Percentiles rank a stretch among this genome's conserved stretches.
phyloP scores from a whole-genome alignment of 1,140 invertebrate species.

The Batillaria attramentaria region DNA sequence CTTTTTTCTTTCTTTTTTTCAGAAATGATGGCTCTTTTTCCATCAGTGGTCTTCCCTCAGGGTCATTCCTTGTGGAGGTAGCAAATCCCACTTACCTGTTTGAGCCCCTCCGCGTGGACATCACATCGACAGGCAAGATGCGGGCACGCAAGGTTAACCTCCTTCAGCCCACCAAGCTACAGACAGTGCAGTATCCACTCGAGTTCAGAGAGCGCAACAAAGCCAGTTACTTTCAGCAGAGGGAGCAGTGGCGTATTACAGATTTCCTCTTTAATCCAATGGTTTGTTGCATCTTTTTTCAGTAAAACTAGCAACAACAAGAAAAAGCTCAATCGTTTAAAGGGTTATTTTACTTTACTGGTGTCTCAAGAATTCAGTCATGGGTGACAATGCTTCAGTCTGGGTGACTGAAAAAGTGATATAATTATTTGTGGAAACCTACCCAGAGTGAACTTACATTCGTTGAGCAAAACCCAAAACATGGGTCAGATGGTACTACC shows the following conservation, averaged over 20 bases:
- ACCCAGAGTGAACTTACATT: too few species aligned
- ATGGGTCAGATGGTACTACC: too few species aligned
- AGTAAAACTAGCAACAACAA: neutral
- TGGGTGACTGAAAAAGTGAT: too few species aligned
- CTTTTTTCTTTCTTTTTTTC: slow-evolving; percentile 44
- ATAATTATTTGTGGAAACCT: too few species aligned
- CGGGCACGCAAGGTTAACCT: slow-evolving; percentile 95
- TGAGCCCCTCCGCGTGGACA: slow-evolving; percentile 68
- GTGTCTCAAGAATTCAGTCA: too few species aligned
- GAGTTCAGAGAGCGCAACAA: slow-evolving; percentile 86
- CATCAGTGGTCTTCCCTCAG: slow-evolving; percentile 90
- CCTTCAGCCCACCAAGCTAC: slow-evolving; percentile 87
- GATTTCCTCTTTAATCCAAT: slow-evolving; percentile 97
- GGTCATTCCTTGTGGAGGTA: slow-evolving; percentile 96
- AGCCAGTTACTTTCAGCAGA: slow-evolving; percentile 91
- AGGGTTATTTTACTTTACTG: too few species aligned
- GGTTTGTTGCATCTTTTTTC: slow-evolving; percentile 69
- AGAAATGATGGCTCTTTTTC: slow-evolving; percentile 89
- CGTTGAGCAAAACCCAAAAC: too few species aligned
- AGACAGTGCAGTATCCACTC: slow-evolving; percentile 86
- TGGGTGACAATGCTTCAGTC: too few species aligned
- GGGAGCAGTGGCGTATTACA: slow-evolving; percentile 95
- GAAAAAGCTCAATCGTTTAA: too few species aligned
- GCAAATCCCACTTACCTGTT: slow-evolving; percentile 90
- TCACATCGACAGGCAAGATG: slow-evolving; percentile 84